A percentile compares a stretch with the other conserved stretches of the same genome.
These are phyloP conservation scores for Oncorhynchus mykiss DNA, from an alignment of 2,113 vertebrate genomes.

Conservation along the genomic window DNA sequence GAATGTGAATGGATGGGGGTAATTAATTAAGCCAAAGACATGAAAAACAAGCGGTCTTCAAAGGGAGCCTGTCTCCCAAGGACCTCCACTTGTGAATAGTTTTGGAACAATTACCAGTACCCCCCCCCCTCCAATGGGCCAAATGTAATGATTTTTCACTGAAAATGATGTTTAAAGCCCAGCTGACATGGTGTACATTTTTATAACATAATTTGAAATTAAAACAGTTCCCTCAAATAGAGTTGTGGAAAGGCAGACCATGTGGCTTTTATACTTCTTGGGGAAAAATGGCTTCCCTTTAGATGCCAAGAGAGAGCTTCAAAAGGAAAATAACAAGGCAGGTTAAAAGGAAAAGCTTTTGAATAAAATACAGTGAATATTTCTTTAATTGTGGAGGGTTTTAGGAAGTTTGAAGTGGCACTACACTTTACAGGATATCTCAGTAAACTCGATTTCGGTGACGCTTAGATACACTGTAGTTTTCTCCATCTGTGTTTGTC, in stretches of 20 bases:
- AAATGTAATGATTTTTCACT: slow-evolving; percentile 69
- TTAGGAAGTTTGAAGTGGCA: too few relatives aligned
- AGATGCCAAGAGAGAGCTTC: neutral
- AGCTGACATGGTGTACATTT: slow-evolving; percentile 50
- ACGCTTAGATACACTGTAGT: too few relatives aligned
- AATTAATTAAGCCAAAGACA: slow-evolving; percentile 62
- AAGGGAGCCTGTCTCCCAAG: slow-evolving; percentile 53
- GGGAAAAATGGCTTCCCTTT: neutral
- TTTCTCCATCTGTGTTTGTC: too few relatives aligned
- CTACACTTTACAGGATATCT: too few relatives aligned
- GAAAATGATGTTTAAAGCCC: slow-evolving; percentile 62
- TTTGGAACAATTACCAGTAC: slow-evolving; percentile 62
- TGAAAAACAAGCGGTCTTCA: slow-evolving; percentile 49
- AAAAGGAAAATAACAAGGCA: neutral
- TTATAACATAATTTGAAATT: slow-evolving; percentile 60
- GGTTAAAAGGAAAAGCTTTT: neutral
- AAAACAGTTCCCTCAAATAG: slow-evolving; percentile 50
- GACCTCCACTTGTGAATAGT: slow-evolving; percentile 34
- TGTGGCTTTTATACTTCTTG: slow-evolving; percentile 38
- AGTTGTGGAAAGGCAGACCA: slow-evolving; percentile 26
- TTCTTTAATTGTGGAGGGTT: too few relatives aligned
- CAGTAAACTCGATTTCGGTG: too few relatives aligned
- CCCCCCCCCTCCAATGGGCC: slow-evolving; percentile 47
- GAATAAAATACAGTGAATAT: neutral
- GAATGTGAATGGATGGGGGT: slow-evolving; percentile 46